phyloP scores from a whole-genome alignment of 2,888 invertebrate species.

The Sceliomorpha sp. region DNA sequence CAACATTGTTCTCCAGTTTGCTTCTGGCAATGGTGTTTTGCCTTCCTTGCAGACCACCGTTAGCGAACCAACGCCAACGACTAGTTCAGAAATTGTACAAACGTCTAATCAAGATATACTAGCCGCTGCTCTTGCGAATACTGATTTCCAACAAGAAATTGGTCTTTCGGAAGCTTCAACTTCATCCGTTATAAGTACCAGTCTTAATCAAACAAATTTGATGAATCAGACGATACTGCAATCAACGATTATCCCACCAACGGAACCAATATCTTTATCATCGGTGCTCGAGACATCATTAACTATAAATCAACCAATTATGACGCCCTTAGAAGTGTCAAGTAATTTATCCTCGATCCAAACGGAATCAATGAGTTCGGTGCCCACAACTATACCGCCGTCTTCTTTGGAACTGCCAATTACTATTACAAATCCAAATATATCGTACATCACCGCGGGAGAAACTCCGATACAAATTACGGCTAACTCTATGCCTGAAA shows the following conservation, averaged over 20 bases:
- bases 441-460: conserved; percentile 75
- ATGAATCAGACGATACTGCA: conserved; percentile 83
- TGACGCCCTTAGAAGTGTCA: conserved; percentile 90
- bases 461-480: conserved; percentile 66
- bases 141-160: conserved; percentile 85
- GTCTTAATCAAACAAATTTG: conserved; percentile 82
- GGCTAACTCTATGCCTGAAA: conserved; percentile 74
- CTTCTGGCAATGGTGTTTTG: conserved; percentile 76
- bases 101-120: conserved; percentile 85
- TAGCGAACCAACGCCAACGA: conserved; percentile 79
- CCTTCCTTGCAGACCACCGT: conserved; percentile 62
- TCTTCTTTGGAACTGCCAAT: conserved; percentile 88
- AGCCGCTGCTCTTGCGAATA: conserved; percentile 88
- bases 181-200: conserved; percentile 78
- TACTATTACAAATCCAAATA: conserved; percentile 88
- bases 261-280: conserved; percentile 82
- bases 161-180: conserved; percentile 75
- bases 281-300: conserved; percentile 89
- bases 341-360: conserved; percentile 80
- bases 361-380: conserved; percentile 72
- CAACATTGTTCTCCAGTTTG: conserved; percentile 82
- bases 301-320: conserved; percentile 89
- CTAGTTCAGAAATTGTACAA: conserved; percentile 64
- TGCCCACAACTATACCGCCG: conserved; percentile 83
- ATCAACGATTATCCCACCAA: conserved; percentile 82